Evolutionary conservation across 1,140 invertebrate species (phyloP), one percentile per base, ranked within the genome.

Genomic region (Phymastichus coffea): DNA sequence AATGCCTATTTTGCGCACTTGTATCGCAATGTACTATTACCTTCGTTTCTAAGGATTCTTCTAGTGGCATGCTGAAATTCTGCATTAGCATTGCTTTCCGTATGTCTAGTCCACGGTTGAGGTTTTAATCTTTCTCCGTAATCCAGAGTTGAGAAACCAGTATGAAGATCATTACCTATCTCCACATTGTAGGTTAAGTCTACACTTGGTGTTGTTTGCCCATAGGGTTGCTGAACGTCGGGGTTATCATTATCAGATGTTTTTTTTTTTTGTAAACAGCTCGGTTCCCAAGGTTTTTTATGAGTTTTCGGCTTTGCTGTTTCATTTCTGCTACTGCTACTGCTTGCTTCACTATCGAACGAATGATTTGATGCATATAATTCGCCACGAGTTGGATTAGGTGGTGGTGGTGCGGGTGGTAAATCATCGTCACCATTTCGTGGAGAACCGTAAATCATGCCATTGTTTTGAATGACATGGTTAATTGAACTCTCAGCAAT

Each of bases 41-140:
- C 68, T 17, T 69, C 67, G 35, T 70, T 69, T 49, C 61, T 65
- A 3, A 65, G n/a, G 10, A 68, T 65, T 63, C 64, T 58, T 28
- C 64, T 66, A 19, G 43, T 30, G 25, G 15, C 19, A 30, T 60
- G 33, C 8, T 53, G 43, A 14, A 61, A 54, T 22, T 61, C 51
- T 4, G 20, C 3, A 15, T 61, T 40, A 3, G 14, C 12, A 19
- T 23, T 41, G 1, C 17, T 38, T 2, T 61, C 58, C 2, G 38
- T 19, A n/a, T 12, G 30, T 55, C 51, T 61, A 0, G 19, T 8
- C 43, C 51, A 55, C 0, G 30, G 14, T 35, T 61, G 58, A 33
- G 58, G 58, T 26, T 61, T 61, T 14, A 61, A 28, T 54, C 58
- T 47, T 10, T 61, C 58, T 0, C 58, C 51, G 33, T 61, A 61